A percentile compares a stretch with the other conserved stretches of the same genome.
phyloP scores from a whole-genome alignment of 1,140 invertebrate species.

The Saxidomus purpurata region DNA sequence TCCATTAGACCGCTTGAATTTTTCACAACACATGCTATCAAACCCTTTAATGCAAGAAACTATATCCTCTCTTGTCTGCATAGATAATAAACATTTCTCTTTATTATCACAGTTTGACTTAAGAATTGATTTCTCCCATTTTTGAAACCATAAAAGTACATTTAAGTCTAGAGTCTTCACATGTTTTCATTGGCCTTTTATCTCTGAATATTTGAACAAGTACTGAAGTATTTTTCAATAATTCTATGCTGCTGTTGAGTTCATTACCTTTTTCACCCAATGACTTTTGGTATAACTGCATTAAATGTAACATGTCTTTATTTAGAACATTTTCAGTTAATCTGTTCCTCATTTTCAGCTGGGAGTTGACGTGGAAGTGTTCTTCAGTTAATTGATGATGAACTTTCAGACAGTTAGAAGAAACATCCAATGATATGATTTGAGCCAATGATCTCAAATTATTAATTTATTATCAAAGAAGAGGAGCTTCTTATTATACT shows the following conservation, averaged over 20 bases:
- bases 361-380: background rate
- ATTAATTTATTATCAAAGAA: background rate
- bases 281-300: background rate
- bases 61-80: constrained; percentile 14
- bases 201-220: background rate
- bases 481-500: background rate
- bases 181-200: background rate
- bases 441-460: constrained; percentile 25
- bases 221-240: background rate
- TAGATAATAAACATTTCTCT: background rate
- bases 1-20: background rate
- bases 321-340: background rate
- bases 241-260: background rate
- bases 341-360: constrained; percentile 14
- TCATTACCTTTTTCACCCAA: background rate
- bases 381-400: background rate
- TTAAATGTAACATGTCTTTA: constrained; percentile 28
- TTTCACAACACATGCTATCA: background rate
- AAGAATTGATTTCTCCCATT: background rate
- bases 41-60: background rate
- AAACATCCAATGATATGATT: constrained; percentile 15
- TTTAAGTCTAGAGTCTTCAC: background rate
- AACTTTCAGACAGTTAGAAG: background rate
- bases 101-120: background rate
- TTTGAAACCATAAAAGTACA: constrained; percentile 1